Evolutionary conservation across 2,888 invertebrate species (phyloP).

Genomic region (Dryocosmus kuriphilus): DNA sequence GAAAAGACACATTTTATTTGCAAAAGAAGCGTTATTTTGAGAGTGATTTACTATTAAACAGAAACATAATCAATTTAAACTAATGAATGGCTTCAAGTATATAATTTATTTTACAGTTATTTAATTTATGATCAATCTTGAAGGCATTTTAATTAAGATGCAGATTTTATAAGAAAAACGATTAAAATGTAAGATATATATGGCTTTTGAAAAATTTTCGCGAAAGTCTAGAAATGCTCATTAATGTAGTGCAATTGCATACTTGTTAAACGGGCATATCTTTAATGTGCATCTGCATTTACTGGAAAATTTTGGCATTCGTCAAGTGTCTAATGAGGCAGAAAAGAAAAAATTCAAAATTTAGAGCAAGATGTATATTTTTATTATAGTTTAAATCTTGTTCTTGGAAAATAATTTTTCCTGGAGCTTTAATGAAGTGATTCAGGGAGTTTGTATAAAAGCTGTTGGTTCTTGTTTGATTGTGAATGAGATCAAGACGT

Average conservation of each 20-base stretch:
- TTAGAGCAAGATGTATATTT: not conserved
- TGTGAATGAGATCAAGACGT: conserved; percentile 29
- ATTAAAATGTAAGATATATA: too few species aligned
- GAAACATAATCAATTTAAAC: not conserved
- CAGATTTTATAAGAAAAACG: too few species aligned
- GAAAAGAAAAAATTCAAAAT: not conserved
- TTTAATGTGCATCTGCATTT: conserved; percentile 15
- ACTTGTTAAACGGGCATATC: conserved; percentile 17
- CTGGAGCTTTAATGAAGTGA: not conserved
- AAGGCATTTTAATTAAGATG: too few species aligned
- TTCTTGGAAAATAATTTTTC: not conserved
- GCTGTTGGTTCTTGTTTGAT: conserved; percentile 1
- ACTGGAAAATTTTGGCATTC: conserved; percentile 14
- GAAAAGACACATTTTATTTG: too few species aligned
- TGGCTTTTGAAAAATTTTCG: not conserved
- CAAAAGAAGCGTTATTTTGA: too few species aligned
- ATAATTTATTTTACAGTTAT: too few species aligned
- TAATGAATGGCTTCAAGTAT: too few species aligned
- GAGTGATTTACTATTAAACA: too few species aligned
- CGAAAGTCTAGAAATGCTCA: conserved; percentile 34
- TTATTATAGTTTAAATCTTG: not conserved
- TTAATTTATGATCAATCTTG: too few species aligned
- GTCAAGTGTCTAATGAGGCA: not conserved
- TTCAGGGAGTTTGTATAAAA: not conserved
- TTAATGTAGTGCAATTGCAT: conserved; percentile 25